Conservation (phyloP, 2,797 vertebrate genomes). For the Hydrophis major region DNA sequence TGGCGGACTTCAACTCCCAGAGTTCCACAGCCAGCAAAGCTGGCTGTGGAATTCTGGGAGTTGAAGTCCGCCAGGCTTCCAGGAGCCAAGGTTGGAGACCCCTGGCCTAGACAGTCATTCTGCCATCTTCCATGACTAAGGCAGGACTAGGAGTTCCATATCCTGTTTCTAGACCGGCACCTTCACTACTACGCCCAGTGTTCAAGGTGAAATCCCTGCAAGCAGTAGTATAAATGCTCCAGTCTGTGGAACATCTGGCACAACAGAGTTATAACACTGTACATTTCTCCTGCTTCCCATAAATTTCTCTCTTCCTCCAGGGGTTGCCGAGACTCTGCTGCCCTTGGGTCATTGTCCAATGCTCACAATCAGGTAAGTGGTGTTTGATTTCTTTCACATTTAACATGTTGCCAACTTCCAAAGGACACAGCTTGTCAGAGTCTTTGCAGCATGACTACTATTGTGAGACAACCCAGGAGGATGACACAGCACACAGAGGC, state of each 20-base stretch:
- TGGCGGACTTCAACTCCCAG: too few species aligned
- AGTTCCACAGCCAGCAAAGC: too few species aligned
- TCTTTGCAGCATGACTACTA: too few species aligned
- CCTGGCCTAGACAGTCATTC: too few species aligned
- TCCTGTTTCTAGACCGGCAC: not conserved
- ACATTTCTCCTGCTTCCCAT: not conserved
- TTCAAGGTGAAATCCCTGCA: not conserved
- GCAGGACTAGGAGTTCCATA: not conserved
- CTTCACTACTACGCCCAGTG: not conserved
- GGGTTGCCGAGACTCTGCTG: slow-evolving; percentile 63
- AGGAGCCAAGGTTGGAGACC: too few species aligned
- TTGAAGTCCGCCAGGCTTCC: too few species aligned
- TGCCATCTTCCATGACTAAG: too few species aligned
- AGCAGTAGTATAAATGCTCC: not conserved
- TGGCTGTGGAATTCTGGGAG: too few species aligned
- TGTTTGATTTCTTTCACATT: not conserved
- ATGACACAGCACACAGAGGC: too few species aligned
- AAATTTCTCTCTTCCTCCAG: slow-evolving; percentile 37
- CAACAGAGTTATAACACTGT: not conserved
- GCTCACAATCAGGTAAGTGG: slow-evolving; percentile 72
- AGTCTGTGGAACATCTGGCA: not conserved
- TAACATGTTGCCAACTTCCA: not conserved
- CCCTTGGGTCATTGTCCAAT: slow-evolving; percentile 59
- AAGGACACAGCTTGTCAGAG: not conserved
- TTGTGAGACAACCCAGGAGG: too few species aligned